These are phyloP conservation scores for Drosophila bocki DNA, from an alignment of 1,140 invertebrate species.

Conservation along the genomic window DNA sequence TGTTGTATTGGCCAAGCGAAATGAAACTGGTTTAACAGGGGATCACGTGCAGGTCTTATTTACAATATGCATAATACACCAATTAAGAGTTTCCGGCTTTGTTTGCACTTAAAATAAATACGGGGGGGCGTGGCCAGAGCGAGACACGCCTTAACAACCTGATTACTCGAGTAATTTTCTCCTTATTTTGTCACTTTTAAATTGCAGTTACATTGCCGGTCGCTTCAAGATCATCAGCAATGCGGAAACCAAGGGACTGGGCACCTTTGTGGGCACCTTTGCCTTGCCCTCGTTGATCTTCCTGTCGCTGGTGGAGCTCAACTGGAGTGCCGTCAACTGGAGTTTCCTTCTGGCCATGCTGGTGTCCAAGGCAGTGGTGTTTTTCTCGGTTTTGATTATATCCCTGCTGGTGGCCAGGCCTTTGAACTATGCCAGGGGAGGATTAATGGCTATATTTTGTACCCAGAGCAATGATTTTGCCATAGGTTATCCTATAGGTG, in stretches of 20 bases:
- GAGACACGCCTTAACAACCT: conserved; percentile 37
- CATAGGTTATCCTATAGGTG: conserved; percentile 97
- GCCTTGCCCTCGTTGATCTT: conserved; percentile 97
- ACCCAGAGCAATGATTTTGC: conserved; percentile 99
- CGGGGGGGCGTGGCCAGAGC: conserved; percentile 21
- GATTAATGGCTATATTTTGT: conserved; percentile 97
- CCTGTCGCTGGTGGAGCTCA: conserved; percentile 93
- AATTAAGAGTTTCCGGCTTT: conserved; percentile 44
- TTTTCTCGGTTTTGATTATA: conserved; percentile 92
- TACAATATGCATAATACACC: conserved; percentile 17
- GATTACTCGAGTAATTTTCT: conserved; percentile 26
- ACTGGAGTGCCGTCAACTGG: conserved; percentile 95
- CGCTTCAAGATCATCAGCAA: conserved; percentile 93
- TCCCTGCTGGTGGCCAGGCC: conserved; percentile 92
- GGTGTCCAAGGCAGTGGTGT: conserved; percentile 94
- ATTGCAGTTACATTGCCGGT: conserved; percentile 94
- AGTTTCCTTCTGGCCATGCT: conserved; percentile 94
- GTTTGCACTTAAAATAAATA: conserved; percentile 35
- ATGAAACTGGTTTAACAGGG: conserved; percentile 42
- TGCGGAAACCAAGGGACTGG: conserved; percentile 95
- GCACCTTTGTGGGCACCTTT: conserved; percentile 97
- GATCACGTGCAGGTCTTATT: conserved; percentile 31
- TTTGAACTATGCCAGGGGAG: conserved; percentile 92
- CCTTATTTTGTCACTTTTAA: conserved; percentile 30
- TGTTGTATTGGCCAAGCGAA: conserved; percentile 45